Evolutionary conservation across 2,797 vertebrate genomes (phyloP).

Genomic region (Microcaecilia unicolor): DNA sequence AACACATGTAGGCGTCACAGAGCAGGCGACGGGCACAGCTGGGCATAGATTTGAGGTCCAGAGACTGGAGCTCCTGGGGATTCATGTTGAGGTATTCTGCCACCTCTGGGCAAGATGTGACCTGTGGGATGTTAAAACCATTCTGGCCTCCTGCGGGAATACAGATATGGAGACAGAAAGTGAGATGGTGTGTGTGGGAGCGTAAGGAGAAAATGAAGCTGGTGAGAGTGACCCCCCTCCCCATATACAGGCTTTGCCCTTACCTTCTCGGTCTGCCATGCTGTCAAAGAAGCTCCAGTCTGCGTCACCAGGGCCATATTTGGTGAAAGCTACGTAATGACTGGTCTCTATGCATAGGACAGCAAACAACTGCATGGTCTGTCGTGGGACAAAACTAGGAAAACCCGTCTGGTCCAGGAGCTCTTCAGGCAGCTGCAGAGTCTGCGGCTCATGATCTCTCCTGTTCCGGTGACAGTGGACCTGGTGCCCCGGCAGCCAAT

Average conservation of each 20-base stretch:
- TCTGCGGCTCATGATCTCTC: constrained; percentile 37
- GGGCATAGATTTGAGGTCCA: constrained; percentile 47
- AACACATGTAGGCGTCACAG: constrained; percentile 75
- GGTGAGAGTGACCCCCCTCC: background rate
- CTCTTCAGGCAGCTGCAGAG: constrained; percentile 32
- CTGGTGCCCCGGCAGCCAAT: no score
- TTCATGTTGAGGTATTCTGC: constrained; percentile 61
- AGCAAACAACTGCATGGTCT: constrained; percentile 61
- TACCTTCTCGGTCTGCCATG: constrained; percentile 76
- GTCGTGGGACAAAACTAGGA: constrained; percentile 41
- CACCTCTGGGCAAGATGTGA: constrained; percentile 67
- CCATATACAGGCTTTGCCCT: background rate
- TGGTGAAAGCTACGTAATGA: constrained; percentile 75
- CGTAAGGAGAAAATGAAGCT: background rate
- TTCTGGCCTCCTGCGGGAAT: constrained; percentile 61
- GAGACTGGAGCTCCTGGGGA: constrained; percentile 45
- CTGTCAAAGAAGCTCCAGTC: constrained; percentile 81
- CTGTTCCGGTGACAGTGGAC: constrained; percentile 68
- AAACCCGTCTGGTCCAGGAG: constrained; percentile 1
- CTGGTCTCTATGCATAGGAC: constrained; percentile 78
- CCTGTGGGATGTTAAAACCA: constrained; percentile 71
- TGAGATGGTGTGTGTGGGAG: no score
- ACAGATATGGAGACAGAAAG: background rate
- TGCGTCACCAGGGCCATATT: constrained; percentile 39
- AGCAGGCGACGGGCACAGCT: constrained; percentile 57